Evolutionary conservation across 2,888 invertebrate genomes (phyloP), one percentile per base, ranked within the genome.

Genomic region (Clanis bilineata): DNA sequence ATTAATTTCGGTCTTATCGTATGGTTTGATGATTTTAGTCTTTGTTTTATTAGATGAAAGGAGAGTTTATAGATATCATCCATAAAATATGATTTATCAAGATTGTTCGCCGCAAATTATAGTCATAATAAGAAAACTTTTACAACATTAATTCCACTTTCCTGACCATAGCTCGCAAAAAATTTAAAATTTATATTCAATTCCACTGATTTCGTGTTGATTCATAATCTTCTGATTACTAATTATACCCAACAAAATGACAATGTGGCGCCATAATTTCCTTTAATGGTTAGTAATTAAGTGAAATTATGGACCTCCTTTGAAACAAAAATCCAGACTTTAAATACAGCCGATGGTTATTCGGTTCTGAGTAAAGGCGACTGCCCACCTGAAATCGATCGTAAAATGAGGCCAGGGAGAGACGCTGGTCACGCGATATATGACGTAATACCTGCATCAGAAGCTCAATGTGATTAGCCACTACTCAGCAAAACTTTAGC

Each of bases 381-480:
- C 32, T 18, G 10, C 51, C 51, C 18, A 51, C 32, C 32, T 32
- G 28, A 51, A 51, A 51, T 51, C 51, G 51, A 51, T 51, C 32
- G 32, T 51, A 28, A 18, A 51, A 51, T 3, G 51, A 47, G 65
- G 60, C 59, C 60, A 59, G 71, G 71, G 68, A 76, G 75, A 71
- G 66, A 63, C 59, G 59, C 55, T 66, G 64, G 64, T 71, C 81
- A 81, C 80, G 83, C 80, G 74, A 83, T 66, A 55, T 57, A 51
- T 77, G 72, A 82, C 77, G 77, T 80, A 82, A 83, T 65, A 21
- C 18, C 51, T 51, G 32, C 51, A 65, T 70, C 70, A 74, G 71
- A 76, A 75, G 73, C 71, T 72, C 80, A 77, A 82, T 79, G 67
- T 67, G 66, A 79, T 83, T 83, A 82, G 71, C 81, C 83, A 51